Evolutionary conservation across 2,113 vertebrate species (phyloP).

Genomic region (Gulo gulo): DNA sequence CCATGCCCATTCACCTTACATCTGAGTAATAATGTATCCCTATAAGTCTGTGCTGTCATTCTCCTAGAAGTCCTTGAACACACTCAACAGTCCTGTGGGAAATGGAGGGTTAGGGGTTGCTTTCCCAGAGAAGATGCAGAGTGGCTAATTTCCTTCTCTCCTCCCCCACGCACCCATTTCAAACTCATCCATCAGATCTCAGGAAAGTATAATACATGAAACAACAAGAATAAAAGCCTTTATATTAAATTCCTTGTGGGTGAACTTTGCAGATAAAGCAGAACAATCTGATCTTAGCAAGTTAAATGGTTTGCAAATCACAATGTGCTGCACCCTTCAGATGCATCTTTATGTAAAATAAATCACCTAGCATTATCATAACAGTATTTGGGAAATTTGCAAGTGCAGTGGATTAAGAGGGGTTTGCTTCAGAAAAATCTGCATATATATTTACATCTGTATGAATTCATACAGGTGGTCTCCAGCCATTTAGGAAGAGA

Average conservation of each 20-base stretch:
- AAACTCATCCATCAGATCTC: constrained; percentile 74
- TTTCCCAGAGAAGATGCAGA: constrained; percentile 14
- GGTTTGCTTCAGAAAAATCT: constrained; percentile 65
- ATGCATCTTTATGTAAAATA: constrained; percentile 69
- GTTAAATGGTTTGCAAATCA: constrained; percentile 78
- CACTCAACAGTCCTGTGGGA: background rate
- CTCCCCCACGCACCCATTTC: constrained; percentile 59
- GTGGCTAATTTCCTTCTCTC: constrained; percentile 51
- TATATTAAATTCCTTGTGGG: constrained; percentile 73
- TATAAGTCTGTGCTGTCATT: background rate
- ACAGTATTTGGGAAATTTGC: constrained; percentile 70
- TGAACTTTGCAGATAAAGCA: constrained; percentile 68
- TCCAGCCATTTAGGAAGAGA: constrained; percentile 39
- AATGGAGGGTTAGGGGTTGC: constrained; percentile 17
- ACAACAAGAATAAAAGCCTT: constrained; percentile 69
- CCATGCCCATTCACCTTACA: background rate
- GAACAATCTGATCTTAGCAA: constrained; percentile 59
- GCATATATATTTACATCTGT: constrained; percentile 60
- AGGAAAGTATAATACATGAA: constrained; percentile 64
- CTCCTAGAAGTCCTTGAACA: constrained; percentile 48
- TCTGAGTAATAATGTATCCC: constrained; percentile 17
- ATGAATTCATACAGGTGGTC: constrained; percentile 51
- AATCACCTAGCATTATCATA: constrained; percentile 77
- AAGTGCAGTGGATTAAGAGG: constrained; percentile 56
- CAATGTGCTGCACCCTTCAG: constrained; percentile 74